A percentile compares a stretch with the other conserved stretches of the same genome.
Evolutionary conservation across 2,113 vertebrate species (phyloP).

Genomic region (Charadrius vociferus): DNA sequence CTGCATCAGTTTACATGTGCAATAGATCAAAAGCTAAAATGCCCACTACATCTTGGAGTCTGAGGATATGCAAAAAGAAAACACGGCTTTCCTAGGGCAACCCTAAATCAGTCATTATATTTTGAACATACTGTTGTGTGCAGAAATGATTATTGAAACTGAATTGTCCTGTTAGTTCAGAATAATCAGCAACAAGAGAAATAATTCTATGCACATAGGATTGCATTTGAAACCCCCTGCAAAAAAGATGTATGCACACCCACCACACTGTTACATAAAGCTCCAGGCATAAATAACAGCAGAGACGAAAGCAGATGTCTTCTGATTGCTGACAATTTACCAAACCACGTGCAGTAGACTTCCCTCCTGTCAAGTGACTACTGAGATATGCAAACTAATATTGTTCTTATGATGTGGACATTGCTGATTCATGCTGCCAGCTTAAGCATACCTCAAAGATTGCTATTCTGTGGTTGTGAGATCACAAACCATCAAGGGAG

Average conservation of each 20-base stretch:
- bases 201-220: not conserved
- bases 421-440: accelerated
- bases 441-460: not conserved
- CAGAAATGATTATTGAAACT: not conserved
- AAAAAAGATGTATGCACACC: not conserved
- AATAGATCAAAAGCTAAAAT: not conserved
- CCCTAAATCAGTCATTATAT: not conserved
- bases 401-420: not conserved
- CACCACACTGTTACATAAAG: not conserved
- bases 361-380: not conserved
- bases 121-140: not conserved
- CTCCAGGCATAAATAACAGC: not conserved
- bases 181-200: not conserved
- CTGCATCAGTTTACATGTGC: not conserved
- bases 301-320: not conserved
- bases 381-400: not conserved
- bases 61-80: not conserved
- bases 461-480: not conserved
- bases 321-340: not conserved
- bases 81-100: not conserved
- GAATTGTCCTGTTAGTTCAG: not conserved
- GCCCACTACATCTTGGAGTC: not conserved
- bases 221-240: not conserved
- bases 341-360: not conserved
- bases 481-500: not conserved